Conservation (phyloP, 2,888 invertebrate species). For the Diarsia mendica region DNA sequence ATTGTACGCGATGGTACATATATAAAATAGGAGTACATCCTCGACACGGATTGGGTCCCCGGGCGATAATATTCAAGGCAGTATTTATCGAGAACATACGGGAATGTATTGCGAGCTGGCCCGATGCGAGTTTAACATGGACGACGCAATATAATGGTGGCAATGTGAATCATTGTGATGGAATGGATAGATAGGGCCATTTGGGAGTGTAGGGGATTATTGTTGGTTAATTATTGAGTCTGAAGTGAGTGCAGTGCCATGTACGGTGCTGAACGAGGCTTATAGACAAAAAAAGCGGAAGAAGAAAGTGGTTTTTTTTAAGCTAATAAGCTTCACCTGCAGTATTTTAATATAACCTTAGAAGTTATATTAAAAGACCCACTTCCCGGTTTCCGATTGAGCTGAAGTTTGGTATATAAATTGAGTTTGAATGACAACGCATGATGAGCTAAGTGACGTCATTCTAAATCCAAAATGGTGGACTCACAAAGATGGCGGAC, state of each 20-base stretch:
- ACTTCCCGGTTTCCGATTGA: not conserved
- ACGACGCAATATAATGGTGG: constrained; percentile 3
- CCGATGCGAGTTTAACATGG: constrained; percentile 13
- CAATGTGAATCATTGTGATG: constrained; percentile 2
- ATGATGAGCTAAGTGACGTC: not conserved
- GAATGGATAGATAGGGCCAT: constrained; percentile 31
- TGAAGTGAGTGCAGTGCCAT: too few species aligned
- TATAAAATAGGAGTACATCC: constrained; percentile 20
- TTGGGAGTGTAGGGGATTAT: constrained; percentile 19
- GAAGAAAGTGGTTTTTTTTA: too few species aligned
- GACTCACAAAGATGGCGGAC: not conserved
- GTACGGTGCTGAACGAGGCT: too few species aligned
- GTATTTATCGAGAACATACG: constrained; percentile 31
- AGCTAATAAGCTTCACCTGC: too few species aligned
- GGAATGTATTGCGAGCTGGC: constrained; percentile 3
- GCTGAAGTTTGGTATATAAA: not conserved
- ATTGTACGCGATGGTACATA: too few species aligned
- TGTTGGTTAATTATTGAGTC: not conserved
- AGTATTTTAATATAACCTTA: not conserved
- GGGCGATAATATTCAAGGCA: constrained; percentile 35
- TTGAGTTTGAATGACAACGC: not conserved
- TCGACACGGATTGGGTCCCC: constrained; percentile 38
- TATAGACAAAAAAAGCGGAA: too few species aligned
- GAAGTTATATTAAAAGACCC: not conserved
- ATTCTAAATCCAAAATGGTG: not conserved